Evolutionary conservation across 2,113 vertebrate species (phyloP).

Genomic region (Erythrocercus mccallii): DNA sequence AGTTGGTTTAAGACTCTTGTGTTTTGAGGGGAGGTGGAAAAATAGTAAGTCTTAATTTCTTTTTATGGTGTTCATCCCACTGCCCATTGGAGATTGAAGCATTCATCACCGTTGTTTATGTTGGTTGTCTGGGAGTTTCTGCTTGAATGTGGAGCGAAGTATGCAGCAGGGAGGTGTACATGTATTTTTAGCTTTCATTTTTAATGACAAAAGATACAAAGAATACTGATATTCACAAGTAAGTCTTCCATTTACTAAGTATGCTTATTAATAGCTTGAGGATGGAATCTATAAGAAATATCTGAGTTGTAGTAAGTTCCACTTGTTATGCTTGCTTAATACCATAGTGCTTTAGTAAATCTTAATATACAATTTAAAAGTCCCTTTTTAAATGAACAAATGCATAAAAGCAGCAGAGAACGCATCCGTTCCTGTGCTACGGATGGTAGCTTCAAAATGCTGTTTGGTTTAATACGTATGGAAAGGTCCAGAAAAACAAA

Average conservation of each 20-base stretch:
- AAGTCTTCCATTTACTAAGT: background rate
- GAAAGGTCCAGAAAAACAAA: background rate
- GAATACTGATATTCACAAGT: background rate
- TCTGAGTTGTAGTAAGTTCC: background rate
- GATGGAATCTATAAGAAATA: background rate
- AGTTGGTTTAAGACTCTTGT: constrained; percentile 21
- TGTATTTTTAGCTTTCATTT: constrained; percentile 34
- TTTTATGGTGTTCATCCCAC: constrained; percentile 25
- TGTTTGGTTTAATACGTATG: background rate
- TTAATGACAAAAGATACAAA: background rate
- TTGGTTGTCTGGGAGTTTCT: constrained; percentile 41
- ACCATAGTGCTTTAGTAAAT: background rate
- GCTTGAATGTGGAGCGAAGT: background rate
- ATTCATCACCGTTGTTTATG: constrained; percentile 35
- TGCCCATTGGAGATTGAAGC: constrained; percentile 20
- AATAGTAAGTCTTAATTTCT: constrained; percentile 45
- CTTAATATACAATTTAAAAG: background rate
- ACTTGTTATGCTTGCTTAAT: background rate
- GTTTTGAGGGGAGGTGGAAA: constrained; percentile 32
- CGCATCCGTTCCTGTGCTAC: background rate
- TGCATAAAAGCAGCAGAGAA: background rate
- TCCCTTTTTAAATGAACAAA: background rate
- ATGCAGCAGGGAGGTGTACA: background rate
- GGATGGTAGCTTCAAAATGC: background rate
- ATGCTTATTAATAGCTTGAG: background rate